Conservation (phyloP, 1,140 invertebrate genomes). For the Tyrophagus putrescentiae region DNA sequence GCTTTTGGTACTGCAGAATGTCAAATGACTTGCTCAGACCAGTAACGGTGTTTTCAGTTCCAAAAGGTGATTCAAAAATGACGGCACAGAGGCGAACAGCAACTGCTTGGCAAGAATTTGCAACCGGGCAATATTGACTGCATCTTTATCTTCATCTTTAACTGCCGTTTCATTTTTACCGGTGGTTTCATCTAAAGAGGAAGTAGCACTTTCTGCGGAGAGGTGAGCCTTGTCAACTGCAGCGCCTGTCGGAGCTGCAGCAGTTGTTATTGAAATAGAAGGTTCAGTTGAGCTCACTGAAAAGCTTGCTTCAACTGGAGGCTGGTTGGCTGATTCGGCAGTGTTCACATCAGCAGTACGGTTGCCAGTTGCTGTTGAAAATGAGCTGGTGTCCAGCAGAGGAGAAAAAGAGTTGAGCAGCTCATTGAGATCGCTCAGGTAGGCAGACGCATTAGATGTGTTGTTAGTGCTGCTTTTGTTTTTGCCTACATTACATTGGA, state of each 20-base stretch:
- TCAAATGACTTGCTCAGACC: slow-evolving; percentile 74
- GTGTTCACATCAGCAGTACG: background rate
- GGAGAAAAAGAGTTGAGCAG: background rate
- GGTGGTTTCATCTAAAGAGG: background rate
- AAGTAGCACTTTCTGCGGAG: background rate
- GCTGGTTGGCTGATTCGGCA: background rate
- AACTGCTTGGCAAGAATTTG: slow-evolving; percentile 34
- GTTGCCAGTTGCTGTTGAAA: background rate
- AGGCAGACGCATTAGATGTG: background rate
- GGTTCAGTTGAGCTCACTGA: no score
- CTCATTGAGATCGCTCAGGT: background rate
- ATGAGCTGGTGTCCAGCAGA: background rate
- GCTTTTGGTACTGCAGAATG: slow-evolving; percentile 60
- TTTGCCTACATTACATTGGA: background rate
- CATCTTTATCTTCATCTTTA: background rate
- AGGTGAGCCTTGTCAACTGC: background rate
- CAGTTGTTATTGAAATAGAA: background rate
- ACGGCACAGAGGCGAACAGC: slow-evolving; percentile 34
- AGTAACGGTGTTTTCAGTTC: slow-evolving; percentile 60
- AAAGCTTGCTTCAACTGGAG: background rate
- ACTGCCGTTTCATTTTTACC: background rate
- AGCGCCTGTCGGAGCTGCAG: background rate
- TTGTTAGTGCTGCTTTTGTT: background rate
- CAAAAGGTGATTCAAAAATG: slow-evolving; percentile 66
- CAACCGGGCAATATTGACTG: background rate